Conservation (phyloP, 2,113 vertebrate genomes). For the Todiramphus chloris region DNA sequence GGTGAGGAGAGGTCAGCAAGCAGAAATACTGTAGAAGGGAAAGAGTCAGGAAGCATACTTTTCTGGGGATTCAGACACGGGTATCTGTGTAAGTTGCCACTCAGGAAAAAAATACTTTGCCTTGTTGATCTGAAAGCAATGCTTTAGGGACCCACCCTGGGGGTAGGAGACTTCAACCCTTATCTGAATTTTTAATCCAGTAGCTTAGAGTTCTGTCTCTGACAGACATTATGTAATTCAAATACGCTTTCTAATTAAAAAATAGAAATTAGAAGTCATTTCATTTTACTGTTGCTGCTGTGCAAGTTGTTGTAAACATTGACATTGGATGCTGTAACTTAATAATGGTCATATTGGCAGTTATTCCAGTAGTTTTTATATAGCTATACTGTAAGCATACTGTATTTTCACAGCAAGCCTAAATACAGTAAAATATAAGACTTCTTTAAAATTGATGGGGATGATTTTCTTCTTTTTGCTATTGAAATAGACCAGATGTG, state of each 20-base stretch:
- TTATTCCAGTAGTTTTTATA: not conserved
- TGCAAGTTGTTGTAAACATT: not conserved
- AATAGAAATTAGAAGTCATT: not conserved
- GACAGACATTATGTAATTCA: not conserved
- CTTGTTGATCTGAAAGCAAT: not conserved
- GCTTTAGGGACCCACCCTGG: fast-evolving
- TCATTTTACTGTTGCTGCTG: not conserved
- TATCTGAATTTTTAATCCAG: not conserved
- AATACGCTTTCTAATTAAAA: not conserved
- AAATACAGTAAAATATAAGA: not conserved
- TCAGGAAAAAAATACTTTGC: not conserved
- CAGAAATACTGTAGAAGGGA: not conserved
- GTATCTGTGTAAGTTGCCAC: not conserved
- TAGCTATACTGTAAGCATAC: not conserved
- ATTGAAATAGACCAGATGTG: not conserved
- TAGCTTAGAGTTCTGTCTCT: not conserved
- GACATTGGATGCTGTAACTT: not conserved
- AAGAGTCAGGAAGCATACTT: not conserved
- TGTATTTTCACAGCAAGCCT: not conserved
- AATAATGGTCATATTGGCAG: not conserved
- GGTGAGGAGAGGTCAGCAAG: not conserved
- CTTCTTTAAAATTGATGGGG: not conserved
- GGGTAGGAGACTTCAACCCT: not conserved
- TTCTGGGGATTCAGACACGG: not conserved
- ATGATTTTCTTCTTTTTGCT: not conserved